A percentile compares a stretch with the other conserved stretches of the same genome.
phyloP scores from a whole-genome alignment of 2,113 vertebrate species.

The Oncorhynchus mykiss region DNA sequence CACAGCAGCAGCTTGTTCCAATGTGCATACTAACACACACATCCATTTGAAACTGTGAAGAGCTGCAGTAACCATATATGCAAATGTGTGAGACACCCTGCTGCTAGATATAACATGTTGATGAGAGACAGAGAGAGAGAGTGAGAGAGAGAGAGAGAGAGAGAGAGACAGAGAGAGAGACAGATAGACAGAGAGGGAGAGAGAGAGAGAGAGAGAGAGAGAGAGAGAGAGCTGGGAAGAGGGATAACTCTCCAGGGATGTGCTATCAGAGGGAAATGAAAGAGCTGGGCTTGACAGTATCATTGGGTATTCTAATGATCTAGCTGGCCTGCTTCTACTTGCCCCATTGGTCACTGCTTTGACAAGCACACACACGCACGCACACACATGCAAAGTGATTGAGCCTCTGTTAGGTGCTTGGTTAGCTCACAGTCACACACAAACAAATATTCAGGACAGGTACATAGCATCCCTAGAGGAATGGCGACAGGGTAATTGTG shows the following conservation, averaged over 20 bases:
- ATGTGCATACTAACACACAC: not conserved
- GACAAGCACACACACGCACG: not conserved
- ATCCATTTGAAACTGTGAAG: not conserved
- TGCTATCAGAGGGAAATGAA: constrained; percentile 29
- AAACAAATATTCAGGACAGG: not conserved
- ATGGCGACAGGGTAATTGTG: constrained; percentile 3
- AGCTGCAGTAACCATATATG: not conserved
- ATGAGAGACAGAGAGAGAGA: not conserved
- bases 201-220: not conserved
- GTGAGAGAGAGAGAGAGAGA: not conserved
- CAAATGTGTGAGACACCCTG: not conserved
- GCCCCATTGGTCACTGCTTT: not conserved
- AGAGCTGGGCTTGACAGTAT: constrained; percentile 26
- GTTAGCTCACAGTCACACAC: constrained; percentile 2
- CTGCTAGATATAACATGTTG: not conserved
- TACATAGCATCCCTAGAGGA: not conserved
- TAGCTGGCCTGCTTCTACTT: constrained; percentile 10
- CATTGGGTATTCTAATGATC: constrained; percentile 1
- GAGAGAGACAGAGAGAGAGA: not conserved
- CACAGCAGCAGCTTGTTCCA: no score
- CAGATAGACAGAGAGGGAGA: no score
- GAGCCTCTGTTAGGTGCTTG: not conserved
- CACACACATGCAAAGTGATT: constrained; percentile 11
- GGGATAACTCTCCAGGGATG: not conserved
- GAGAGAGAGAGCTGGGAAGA: not conserved